Evolutionary conservation across 2,888 invertebrate species (phyloP).

Genomic region (Acanthoscelides obtectus): DNA sequence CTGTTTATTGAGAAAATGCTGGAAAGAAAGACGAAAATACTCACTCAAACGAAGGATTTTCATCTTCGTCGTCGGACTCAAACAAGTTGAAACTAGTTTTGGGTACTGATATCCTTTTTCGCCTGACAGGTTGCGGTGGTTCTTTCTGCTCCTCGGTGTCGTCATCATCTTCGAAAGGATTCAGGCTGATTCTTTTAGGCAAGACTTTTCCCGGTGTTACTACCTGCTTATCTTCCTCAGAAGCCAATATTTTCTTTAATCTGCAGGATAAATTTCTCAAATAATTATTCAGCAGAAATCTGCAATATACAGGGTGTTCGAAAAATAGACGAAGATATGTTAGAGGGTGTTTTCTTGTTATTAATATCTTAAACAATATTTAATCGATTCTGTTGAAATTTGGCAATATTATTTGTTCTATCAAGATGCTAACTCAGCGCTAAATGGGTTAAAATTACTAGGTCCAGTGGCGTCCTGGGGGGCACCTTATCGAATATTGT

Average conservation of each 20-base stretch:
- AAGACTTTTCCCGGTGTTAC: constrained; percentile 23
- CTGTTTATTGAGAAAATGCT: no score
- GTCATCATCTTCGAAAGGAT: constrained; percentile 32
- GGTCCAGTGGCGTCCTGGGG: no score
- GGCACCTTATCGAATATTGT: no score
- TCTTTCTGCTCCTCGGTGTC: constrained; percentile 13
- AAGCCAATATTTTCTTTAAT: constrained; percentile 26
- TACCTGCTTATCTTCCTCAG: constrained; percentile 32
- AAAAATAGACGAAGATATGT: no score
- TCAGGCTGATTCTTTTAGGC: constrained; percentile 23
- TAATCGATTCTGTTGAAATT: no score
- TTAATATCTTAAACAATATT: no score
- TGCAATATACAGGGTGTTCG: no score
- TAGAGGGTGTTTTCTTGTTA: no score
- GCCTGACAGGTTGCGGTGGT: constrained; percentile 12
- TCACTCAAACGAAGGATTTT: constrained; percentile 52
- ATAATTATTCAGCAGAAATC: no score
- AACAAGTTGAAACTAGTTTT: constrained; percentile 63
- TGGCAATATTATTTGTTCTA: no score
- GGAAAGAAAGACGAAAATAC: constrained; percentile 1
- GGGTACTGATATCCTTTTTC: constrained; percentile 8
- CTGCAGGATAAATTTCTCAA: not conserved
- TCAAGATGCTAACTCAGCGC: no score
- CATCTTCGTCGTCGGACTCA: constrained; percentile 54
- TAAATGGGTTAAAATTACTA: no score